Conservation (phyloP, 2,113 vertebrate species). For the Tylochromis polylepis region DNA sequence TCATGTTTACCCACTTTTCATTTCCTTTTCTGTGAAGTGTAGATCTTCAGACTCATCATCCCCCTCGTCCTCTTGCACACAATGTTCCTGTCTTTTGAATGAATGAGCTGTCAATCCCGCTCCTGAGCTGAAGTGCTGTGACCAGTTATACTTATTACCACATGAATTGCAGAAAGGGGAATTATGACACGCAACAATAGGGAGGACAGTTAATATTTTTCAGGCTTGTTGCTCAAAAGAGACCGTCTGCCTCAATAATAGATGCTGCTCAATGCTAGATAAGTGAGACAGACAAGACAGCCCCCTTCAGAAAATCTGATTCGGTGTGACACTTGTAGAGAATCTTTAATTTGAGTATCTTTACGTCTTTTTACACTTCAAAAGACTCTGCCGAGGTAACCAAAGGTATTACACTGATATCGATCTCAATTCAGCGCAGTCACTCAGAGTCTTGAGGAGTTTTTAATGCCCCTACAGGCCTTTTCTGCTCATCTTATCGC, state of each 20-base stretch:
- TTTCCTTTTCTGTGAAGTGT: constrained; percentile 24
- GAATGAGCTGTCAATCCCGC: constrained; percentile 1
- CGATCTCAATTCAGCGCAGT: constrained; percentile 56
- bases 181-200: not conserved
- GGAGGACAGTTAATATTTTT: constrained; percentile 8
- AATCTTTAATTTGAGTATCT: constrained; percentile 25
- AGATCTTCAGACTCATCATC: constrained; percentile 14
- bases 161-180: constrained; percentile 11
- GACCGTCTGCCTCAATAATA: not conserved
- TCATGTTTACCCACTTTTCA: constrained; percentile 30
- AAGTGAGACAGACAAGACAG: not conserved
- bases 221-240: constrained; percentile 16
- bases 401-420: constrained; percentile 53
- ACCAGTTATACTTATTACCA: constrained; percentile 36
- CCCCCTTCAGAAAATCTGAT: not conserved
- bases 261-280: not conserved
- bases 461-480: not conserved
- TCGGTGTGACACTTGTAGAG: not conserved
- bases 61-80: not conserved
- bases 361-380: not conserved
- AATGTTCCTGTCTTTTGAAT: constrained; percentile 2
- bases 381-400: constrained; percentile 33
- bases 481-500: constrained; percentile 46
- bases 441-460: constrained; percentile 34
- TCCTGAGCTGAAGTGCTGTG: not conserved